A percentile compares a stretch with the other conserved stretches of the same genome.
Evolutionary conservation across 2,113 vertebrate genomes (phyloP).

Genomic region (Etheostoma cragini): DNA sequence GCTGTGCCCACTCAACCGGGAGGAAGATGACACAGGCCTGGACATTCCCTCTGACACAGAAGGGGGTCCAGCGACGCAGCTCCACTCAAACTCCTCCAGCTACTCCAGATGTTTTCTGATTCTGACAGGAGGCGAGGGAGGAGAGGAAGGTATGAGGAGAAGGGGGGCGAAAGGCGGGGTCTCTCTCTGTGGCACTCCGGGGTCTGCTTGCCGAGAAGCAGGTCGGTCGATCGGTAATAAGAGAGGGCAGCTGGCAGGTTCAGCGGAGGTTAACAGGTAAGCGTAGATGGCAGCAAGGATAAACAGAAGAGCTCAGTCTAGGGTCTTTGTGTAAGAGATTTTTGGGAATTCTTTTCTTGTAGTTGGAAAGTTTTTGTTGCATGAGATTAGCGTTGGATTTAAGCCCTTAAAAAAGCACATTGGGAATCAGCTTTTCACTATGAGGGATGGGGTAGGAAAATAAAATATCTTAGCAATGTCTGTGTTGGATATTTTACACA

Average conservation of each 20-base stretch:
- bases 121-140: constrained; percentile 60
- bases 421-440: not conserved
- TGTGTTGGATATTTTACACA: not conserved
- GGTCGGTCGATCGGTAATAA: constrained; percentile 69
- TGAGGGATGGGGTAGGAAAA: not conserved
- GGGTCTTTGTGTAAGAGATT: constrained; percentile 35
- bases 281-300: constrained; percentile 65
- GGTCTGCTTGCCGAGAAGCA: constrained; percentile 57
- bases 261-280: constrained; percentile 74
- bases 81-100: constrained; percentile 11
- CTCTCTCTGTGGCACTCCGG: constrained; percentile 53
- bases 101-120: constrained; percentile 63
- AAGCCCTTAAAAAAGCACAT: not conserved
- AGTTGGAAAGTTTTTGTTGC: not conserved
- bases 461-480: not conserved
- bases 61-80: constrained; percentile 20
- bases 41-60: constrained; percentile 34
- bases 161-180: constrained; percentile 36
- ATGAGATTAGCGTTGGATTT: constrained; percentile 8
- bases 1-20: constrained; percentile 45
- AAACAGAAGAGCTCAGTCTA: constrained; percentile 44
- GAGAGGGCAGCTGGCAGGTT: constrained; percentile 80
- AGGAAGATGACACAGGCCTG: constrained; percentile 53
- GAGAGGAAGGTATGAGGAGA: constrained; percentile 13
- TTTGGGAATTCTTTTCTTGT: constrained; percentile 9